phyloP scores from a whole-genome alignment of 2,797 vertebrate genomes.

The Lagorchestes hirsutus region DNA sequence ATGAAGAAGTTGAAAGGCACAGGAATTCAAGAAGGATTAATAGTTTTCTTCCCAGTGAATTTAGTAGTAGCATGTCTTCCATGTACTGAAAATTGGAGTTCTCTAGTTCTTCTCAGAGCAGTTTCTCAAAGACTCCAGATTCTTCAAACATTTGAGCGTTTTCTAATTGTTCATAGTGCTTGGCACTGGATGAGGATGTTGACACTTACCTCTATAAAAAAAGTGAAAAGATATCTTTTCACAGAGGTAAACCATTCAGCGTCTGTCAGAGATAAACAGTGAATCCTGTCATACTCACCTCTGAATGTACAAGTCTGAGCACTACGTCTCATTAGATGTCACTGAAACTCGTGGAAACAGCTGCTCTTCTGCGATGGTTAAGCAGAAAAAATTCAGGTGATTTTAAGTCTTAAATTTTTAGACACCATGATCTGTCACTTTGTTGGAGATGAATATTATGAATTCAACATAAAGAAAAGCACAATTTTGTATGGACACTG shows the following conservation, averaged over 20 bases:
- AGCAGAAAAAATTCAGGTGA: slow-evolving; percentile 4
- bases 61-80: background rate
- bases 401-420: slow-evolving; percentile 33
- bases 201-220: background rate
- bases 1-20: background rate
- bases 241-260: background rate
- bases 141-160: slow-evolving; percentile 14
- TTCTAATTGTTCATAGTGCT: slow-evolving; percentile 8
- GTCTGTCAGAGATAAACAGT: background rate
- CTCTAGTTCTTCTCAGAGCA: background rate
- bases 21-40: slow-evolving; percentile 12
- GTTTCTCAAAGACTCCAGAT: slow-evolving; percentile 14
- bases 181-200: background rate
- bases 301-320: background rate
- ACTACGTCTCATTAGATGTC: background rate
- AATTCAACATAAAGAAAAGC: slow-evolving; percentile 5
- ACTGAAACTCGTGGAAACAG: slow-evolving; percentile 25
- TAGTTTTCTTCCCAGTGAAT: slow-evolving; percentile 40
- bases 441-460: slow-evolving; percentile 15
- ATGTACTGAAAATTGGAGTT: background rate
- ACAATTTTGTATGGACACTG: background rate
- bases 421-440: slow-evolving; percentile 24
- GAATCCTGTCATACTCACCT: background rate
- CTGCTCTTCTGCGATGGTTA: slow-evolving; percentile 1
- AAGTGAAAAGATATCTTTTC: slow-evolving; percentile 45